Percentiles rank a stretch among this genome's conserved stretches.
These are phyloP conservation scores for Furnarius figulus DNA, from an alignment of 2,113 vertebrate species.

Conservation along the genomic window DNA sequence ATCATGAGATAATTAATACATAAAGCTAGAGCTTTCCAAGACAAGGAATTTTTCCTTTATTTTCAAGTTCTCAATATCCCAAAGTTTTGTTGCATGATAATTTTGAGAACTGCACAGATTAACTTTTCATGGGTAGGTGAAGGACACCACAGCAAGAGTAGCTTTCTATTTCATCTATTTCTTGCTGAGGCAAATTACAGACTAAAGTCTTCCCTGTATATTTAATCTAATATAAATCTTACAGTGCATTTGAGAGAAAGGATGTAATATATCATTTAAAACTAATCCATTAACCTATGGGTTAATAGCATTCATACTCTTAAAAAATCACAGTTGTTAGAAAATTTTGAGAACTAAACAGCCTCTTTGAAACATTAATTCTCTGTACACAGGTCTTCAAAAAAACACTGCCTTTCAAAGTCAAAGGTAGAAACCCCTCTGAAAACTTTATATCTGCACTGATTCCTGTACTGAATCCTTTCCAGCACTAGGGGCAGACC, in stretches of 20 bases:
- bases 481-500: not conserved
- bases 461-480: not conserved
- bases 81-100: not conserved
- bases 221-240: constrained; percentile 4
- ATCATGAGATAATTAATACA: not conserved
- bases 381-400: not conserved
- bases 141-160: not conserved
- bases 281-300: not conserved
- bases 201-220: not conserved
- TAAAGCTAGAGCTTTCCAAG: not conserved
- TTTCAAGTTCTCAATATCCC: not conserved
- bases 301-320: not conserved
- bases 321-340: not conserved
- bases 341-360: not conserved
- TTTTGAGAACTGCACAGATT: not conserved
- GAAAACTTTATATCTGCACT: not conserved
- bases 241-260: not conserved
- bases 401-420: not conserved
- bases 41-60: not conserved
- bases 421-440: not conserved
- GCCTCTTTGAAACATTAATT: not conserved
- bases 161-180: not conserved
- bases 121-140: not conserved
- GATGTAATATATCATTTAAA: not conserved
- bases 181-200: not conserved